A percentile compares a stretch with the other conserved stretches of the same genome.
Conservation (phyloP, 2,113 vertebrate genomes). For the Callospermophilus lateralis region DNA sequence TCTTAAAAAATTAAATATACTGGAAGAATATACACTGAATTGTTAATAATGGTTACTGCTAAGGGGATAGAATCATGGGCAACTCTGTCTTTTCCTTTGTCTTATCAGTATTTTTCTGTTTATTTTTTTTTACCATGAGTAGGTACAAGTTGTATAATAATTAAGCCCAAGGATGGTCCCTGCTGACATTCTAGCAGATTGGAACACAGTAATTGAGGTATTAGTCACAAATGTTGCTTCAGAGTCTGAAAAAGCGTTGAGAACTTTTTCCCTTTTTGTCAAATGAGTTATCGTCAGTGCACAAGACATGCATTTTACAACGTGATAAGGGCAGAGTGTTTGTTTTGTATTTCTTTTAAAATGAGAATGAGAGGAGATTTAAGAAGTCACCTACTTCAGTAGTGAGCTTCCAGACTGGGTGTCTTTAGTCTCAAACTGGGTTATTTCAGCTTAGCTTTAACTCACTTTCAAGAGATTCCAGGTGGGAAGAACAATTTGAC, state of each 20-base stretch:
- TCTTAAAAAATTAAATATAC: slow-evolving; percentile 73
- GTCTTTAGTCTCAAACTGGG: slow-evolving; percentile 41
- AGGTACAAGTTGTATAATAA: slow-evolving; percentile 25
- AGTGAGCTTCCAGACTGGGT: slow-evolving; percentile 48
- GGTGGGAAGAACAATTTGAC: background rate
- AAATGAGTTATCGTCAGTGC: slow-evolving; percentile 32
- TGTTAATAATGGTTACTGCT: slow-evolving; percentile 33
- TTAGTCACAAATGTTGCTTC: slow-evolving; percentile 4
- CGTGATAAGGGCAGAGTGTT: background rate
- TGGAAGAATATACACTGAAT: background rate
- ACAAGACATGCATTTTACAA: background rate
- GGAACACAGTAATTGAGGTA: background rate
- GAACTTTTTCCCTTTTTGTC: background rate
- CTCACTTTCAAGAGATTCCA: slow-evolving; percentile 42
- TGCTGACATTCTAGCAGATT: slow-evolving; percentile 22
- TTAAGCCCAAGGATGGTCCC: slow-evolving; percentile 1
- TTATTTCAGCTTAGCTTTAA: slow-evolving; percentile 65
- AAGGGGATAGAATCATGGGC: background rate
- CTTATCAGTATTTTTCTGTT: slow-evolving; percentile 54
- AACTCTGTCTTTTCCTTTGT: slow-evolving; percentile 51
- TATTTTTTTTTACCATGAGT: slow-evolving; percentile 18
- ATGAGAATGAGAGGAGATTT: slow-evolving; percentile 49
- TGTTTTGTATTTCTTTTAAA: slow-evolving; percentile 64
- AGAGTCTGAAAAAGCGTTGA: background rate
- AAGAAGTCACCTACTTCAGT: slow-evolving; percentile 1